phyloP scores from a whole-genome alignment of 92 coral and sea anemone genomes.

The Umimayanthus chanpuru region DNA sequence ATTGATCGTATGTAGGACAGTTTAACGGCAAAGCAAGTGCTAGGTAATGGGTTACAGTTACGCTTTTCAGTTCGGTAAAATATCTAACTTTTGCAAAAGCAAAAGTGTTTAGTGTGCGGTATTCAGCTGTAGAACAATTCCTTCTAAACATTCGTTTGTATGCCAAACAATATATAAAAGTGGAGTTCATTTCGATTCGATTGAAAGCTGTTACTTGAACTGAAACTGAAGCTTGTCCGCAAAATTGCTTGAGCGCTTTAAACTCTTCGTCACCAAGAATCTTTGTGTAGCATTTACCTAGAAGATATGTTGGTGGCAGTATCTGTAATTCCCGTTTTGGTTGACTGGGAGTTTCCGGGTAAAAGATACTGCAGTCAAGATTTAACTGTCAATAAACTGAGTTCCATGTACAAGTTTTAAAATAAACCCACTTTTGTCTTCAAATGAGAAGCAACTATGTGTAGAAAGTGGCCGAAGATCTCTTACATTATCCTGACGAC shows the following conservation, averaged over 20 bases:
- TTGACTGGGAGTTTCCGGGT: constrained; percentile 54
- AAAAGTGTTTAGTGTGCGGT: constrained; percentile 1
- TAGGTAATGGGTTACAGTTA: not conserved
- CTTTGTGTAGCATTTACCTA: constrained; percentile 43
- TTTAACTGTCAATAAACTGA: constrained; percentile 59
- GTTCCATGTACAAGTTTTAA: constrained; percentile 58
- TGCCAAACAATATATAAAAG: constrained; percentile 41
- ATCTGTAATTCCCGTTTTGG: constrained; percentile 39
- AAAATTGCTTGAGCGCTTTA: constrained; percentile 37
- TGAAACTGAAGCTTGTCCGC: constrained; percentile 48
- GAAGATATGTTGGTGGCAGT: not conserved
- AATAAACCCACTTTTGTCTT: constrained; percentile 56
- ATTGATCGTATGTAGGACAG: constrained; percentile 9
- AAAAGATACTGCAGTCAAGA: constrained; percentile 51
- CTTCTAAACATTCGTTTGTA: constrained; percentile 50
- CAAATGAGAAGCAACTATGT: constrained; percentile 55
- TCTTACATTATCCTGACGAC: constrained; percentile 66
- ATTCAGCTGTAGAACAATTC: constrained; percentile 50
- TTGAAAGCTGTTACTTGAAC: constrained; percentile 52
- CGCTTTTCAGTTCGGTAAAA: constrained; percentile 13
- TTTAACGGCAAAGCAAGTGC: constrained; percentile 12
- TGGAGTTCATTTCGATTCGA: constrained; percentile 10
- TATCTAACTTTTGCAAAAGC: constrained; percentile 46
- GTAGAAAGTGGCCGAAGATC: constrained; percentile 67
- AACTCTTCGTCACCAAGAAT: constrained; percentile 39